Evolutionary conservation across 1,140 invertebrate species (phyloP).

Genomic region (Brachionus koreanus): DNA sequence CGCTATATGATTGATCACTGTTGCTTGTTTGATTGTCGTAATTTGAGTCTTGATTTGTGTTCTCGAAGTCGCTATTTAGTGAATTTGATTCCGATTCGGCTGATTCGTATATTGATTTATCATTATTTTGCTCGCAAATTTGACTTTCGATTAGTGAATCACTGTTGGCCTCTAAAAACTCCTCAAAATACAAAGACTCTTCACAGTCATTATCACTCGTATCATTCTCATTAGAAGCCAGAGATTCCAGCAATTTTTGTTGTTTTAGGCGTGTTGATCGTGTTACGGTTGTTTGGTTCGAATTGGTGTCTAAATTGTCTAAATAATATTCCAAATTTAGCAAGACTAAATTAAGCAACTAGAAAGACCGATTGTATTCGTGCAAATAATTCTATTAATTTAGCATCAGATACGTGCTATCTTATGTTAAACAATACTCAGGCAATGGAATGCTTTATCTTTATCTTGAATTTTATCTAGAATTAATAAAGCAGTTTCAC

Average conservation of each 20-base stretch:
- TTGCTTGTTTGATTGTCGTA: neutral
- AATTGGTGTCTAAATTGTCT: slow-evolving; percentile 14
- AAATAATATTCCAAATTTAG: neutral
- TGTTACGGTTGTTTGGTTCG: slow-evolving; percentile 7
- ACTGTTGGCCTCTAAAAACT: neutral
- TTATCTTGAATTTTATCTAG: too few relatives aligned
- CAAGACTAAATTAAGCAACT: neutral
- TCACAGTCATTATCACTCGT: slow-evolving; percentile 3
- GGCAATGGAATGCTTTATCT: too few relatives aligned
- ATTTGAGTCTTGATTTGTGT: neutral
- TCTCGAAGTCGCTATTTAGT: neutral
- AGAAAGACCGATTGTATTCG: neutral
- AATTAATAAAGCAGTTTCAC: too few relatives aligned
- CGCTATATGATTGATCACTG: neutral
- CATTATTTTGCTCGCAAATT: neutral
- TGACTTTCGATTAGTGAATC: neutral
- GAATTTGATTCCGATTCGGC: neutral
- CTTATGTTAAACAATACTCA: too few relatives aligned
- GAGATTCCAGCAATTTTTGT: slow-evolving; percentile 29
- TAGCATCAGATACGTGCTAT: too few relatives aligned
- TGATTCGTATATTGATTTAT: slow-evolving; percentile 1
- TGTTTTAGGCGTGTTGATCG: slow-evolving; percentile 33
- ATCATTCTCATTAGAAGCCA: neutral
- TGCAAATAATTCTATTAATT: neutral
- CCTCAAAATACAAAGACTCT: slow-evolving; percentile 2